Conservation (phyloP, 2,113 vertebrate species). For the Xenopus tropicalis region DNA sequence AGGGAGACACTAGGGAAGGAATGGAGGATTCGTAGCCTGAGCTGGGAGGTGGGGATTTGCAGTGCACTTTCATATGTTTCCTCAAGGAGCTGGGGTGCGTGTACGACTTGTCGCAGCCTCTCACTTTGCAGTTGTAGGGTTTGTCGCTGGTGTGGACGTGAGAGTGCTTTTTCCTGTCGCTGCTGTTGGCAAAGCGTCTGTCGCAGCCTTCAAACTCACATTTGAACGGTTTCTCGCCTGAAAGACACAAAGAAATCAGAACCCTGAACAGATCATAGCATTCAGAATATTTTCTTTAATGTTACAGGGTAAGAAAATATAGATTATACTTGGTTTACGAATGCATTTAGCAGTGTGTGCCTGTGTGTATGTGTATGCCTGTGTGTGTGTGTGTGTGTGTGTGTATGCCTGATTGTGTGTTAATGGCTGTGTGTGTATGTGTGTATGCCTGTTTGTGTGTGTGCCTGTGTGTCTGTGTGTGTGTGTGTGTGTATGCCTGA, state of each 20-base stretch:
- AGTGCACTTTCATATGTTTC: slow-evolving; percentile 98
- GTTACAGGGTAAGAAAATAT: background rate
- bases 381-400: no score
- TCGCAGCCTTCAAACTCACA: slow-evolving; percentile 97
- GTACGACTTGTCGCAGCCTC: slow-evolving; percentile 98
- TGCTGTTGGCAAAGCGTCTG: slow-evolving; percentile 98
- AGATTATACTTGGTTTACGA: no score
- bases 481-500: no score
- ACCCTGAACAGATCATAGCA: no score
- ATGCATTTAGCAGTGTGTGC: no score
- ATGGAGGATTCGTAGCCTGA: slow-evolving; percentile 92
- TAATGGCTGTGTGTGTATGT: no score
- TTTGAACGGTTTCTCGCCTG: slow-evolving; percentile 97
- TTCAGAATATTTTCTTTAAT: background rate
- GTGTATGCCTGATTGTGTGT: no score
- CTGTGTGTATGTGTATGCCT: no score
- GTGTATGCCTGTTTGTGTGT: no score
- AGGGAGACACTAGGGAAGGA: slow-evolving; percentile 85
- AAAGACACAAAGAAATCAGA: slow-evolving; percentile 53
- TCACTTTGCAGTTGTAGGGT: slow-evolving; percentile 97
- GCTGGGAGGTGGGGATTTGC: slow-evolving; percentile 92
- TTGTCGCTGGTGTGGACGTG: slow-evolving; percentile 99
- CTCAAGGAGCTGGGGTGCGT: slow-evolving; percentile 96
- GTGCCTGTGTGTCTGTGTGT: no score
- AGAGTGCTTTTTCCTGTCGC: slow-evolving; percentile 97